Evolutionary conservation across 2,888 invertebrate genomes (phyloP), one percentile per base, ranked within the genome.

Genomic region (Salpingus planirostris): DNA sequence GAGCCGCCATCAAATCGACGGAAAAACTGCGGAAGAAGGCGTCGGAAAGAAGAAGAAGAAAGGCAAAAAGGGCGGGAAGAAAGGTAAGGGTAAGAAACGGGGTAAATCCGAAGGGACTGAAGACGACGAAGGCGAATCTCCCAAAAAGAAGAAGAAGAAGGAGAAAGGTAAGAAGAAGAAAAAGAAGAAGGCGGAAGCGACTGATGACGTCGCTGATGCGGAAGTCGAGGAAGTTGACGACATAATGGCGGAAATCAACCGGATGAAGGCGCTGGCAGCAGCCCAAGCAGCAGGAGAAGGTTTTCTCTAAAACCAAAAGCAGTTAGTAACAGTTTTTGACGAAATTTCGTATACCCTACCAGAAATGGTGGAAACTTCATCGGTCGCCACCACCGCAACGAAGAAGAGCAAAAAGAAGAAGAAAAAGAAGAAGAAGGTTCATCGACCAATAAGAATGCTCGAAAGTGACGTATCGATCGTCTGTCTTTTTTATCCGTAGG

Each of bases 1-100:
- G 67, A 0, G 68, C 67, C 6, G 68, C 68, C 5, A 7, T n/a
- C 13, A 10, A 15, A 8, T 6, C 18, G 27, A 13, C 24, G 24
- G 10, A 31, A 12, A 22, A 13, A 32, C 8, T 10, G 4, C 13
- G n/a, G 13, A 12, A 31, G 12, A 6, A 8, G 21, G 11, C 14
- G 8, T 15, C 18, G 21, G 8, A 18, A 11, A 28, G 11, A 28
- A 15, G 18, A 10, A 7, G 10, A 13, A 31, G 27, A 13, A 33
- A 33, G 15, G 11, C 11, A 47, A 65, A 1, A 24, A 30, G 12
- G 27, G 27, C 5, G 28, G 21, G 5, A 29, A 28, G 13, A 33
- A 33, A 27, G 21, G 15, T 13, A 33, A 31, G 49, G 21, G 21
- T 11, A 13, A 10, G 15, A 28, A 28, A 10, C 7, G 18, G 25